phyloP scores from a whole-genome alignment of 2,113 vertebrate species.

The Anas platyrhynchos region DNA sequence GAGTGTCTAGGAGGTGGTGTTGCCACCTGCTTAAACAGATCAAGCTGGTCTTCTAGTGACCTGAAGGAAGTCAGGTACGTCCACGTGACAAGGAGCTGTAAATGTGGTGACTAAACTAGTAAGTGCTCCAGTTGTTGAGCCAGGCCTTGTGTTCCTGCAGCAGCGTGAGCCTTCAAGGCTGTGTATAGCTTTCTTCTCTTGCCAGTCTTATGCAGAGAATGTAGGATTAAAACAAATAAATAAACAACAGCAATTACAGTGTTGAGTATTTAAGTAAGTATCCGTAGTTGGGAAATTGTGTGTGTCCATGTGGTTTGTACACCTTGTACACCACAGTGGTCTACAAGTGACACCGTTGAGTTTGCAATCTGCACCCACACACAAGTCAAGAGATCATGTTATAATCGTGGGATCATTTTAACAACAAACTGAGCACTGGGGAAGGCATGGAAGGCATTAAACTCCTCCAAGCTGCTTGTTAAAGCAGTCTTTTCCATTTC shows the following conservation, averaged over 20 bases:
- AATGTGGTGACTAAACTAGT: neutral
- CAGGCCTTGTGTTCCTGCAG: neutral
- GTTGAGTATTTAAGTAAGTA: neutral
- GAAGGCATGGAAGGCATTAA: neutral
- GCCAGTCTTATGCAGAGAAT: neutral
- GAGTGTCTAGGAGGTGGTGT: neutral
- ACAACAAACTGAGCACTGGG: neutral
- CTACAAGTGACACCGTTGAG: neutral
- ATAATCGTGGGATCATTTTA: neutral
- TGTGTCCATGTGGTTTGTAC: neutral
- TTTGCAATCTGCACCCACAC: neutral
- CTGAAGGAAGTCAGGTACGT: neutral
- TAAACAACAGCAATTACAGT: neutral
- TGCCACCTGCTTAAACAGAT: neutral
- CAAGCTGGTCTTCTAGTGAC: neutral
- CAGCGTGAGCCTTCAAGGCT: neutral
- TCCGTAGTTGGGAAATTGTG: neutral
- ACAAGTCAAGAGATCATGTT: neutral
- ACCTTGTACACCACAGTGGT: neutral
- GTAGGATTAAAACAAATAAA: neutral
- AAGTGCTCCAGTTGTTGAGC: neutral
- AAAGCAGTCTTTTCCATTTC: neutral
- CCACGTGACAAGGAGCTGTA: neutral
- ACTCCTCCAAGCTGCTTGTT: neutral
- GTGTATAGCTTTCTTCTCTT: neutral